Base-by-base conservation (phyloP, 2,888 invertebrate genomes). In the Microctonus hyperodae region DNA sequence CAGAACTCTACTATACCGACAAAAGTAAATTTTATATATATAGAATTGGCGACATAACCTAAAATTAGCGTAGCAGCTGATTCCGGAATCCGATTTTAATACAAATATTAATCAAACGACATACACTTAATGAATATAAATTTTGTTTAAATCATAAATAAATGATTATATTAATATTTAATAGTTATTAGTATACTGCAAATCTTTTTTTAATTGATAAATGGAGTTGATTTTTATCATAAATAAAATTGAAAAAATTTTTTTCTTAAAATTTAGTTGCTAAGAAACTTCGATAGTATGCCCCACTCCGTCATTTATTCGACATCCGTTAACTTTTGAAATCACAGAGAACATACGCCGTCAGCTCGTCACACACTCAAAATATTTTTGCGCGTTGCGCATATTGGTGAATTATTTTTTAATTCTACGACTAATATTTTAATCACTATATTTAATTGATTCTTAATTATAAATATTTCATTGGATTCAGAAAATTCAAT, bases 241-340 rank as follows among this genome's bases (percentile, higher is more conserved):
- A 6, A 31, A 10, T 35, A 35, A 35, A 9, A 35, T 9, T 9
- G 35, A 35, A 35, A 35, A 35, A 35, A 4, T 35, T 35, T 40
- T 40, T 16, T 5, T 3, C 4, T 40, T 40, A n/a, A n/a, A 23
- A 20, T 16, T 57, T 33, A 35, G 58, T 51, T 23, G 25, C 10
- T 70, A 73, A 72, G 69, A 70, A 69, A 73, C 69, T 69, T 59
- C 67, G 56, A 55, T 51, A 50, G 56, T 67, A 51, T 58, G 68
- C 69, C 70, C 74, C 72, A 70, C 69, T 72, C 70, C 68, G 51
- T 62, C 16, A 44, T n/a, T 44, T 44, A 44, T 16, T 16, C 61
- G 64, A 77, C 77, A 79, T 79, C 79, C 79, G 79, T 79, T 79
- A 74, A 73, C 70, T 79, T 79, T 79, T 75, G 78, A 79, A 79